Evolutionary conservation across 2,888 invertebrate genomes (phyloP).

Genomic region (Ceriagrion tenellum): DNA sequence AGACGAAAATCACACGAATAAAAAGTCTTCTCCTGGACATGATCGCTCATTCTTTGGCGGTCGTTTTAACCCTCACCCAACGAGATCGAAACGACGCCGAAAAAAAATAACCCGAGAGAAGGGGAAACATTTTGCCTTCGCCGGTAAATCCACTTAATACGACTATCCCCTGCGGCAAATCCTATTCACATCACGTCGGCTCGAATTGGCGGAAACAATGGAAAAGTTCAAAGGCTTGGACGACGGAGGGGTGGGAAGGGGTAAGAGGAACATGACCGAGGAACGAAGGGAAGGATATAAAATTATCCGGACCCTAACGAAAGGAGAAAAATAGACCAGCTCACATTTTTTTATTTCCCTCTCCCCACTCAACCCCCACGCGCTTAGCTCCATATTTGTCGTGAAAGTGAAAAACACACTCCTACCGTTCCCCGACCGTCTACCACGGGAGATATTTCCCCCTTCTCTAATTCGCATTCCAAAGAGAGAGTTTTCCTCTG

Average conservation of each 20-base stretch:
- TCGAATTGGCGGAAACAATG: neutral
- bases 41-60: too few relatives aligned
- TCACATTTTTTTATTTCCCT: neutral
- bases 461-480: constrained; percentile 10
- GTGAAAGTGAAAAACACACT: neutral
- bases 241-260: neutral
- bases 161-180: neutral
- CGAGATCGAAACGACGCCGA: neutral
- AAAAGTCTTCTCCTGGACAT: too few relatives aligned
- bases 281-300: neutral
- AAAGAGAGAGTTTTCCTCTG: neutral
- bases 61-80: neutral
- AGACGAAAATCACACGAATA: too few relatives aligned
- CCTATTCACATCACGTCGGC: neutral
- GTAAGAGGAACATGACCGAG: neutral
- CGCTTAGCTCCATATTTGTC: neutral
- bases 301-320: neutral
- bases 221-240: neutral
- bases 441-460: neutral
- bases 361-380: too few relatives aligned
- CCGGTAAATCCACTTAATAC: neutral
- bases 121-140: neutral
- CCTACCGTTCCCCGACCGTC: neutral
- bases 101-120: neutral
- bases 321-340: neutral